phyloP scores from a whole-genome alignment of 1,140 invertebrate genomes.

The Callitettix versicolor region DNA sequence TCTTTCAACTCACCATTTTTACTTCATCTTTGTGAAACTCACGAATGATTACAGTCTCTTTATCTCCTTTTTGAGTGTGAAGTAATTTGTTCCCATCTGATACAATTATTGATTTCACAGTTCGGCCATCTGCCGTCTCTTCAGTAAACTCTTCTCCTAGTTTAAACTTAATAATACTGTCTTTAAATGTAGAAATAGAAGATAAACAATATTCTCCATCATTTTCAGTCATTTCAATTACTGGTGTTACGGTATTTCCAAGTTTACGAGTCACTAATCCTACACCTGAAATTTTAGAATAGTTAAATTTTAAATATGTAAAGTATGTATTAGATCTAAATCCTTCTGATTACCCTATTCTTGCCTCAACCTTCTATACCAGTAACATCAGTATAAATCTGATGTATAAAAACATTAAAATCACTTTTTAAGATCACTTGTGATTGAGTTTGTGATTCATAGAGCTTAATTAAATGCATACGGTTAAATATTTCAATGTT shows the following conservation, averaged over 20 bases:
- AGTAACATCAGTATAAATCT: too few species aligned
- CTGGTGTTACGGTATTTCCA: conserved; percentile 58
- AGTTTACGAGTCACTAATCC: conserved; percentile 62
- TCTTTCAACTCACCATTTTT: conserved; percentile 24
- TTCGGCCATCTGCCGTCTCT: conserved; percentile 73
- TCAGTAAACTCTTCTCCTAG: conserved; percentile 76
- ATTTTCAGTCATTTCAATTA: conserved; percentile 57
- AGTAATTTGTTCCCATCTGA: conserved; percentile 56
- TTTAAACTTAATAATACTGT: conserved; percentile 63
- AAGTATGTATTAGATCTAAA: too few species aligned
- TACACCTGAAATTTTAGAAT: conserved; percentile 36
- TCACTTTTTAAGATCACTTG: too few species aligned
- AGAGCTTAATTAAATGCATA: too few species aligned
- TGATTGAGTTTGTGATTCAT: too few species aligned
- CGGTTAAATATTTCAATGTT: too few species aligned
- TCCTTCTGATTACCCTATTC: too few species aligned
- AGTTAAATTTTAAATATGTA: too few species aligned
- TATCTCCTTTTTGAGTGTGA: conserved; percentile 49
- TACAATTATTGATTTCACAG: conserved; percentile 60
- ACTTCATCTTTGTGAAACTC: conserved; percentile 26
- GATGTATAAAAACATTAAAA: too few species aligned
- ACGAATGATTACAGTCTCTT: conserved; percentile 26
- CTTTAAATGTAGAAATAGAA: conserved; percentile 78
- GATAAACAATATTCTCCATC: conserved; percentile 60
- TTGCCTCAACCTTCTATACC: too few species aligned